Percentiles rank a stretch among this genome's conserved stretches.
Conservation (phyloP, 37 sponge, comb jelly and placozoan species). For the Beroe forskalii region DNA sequence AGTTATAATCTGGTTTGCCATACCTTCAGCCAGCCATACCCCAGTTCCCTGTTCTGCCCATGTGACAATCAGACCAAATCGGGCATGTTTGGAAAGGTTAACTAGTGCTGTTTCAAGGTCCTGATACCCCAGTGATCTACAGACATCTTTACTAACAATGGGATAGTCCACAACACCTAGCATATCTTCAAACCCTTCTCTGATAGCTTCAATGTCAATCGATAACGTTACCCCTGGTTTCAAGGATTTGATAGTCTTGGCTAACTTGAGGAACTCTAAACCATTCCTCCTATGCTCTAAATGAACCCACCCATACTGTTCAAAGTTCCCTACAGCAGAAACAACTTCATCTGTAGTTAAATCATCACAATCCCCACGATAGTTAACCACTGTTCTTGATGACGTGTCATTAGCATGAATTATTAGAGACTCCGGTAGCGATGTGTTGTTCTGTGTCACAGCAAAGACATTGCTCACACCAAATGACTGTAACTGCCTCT, state of each 20-base stretch:
- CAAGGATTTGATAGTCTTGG: not conserved
- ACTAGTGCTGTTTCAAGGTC: not conserved
- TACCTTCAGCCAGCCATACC: conserved; percentile 14
- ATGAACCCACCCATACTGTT: conserved; percentile 18
- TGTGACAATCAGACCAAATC: conserved; percentile 11
- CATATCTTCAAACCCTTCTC: conserved; percentile 21
- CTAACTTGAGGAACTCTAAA: not conserved
- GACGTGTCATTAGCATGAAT: not conserved
- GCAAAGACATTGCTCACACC: not conserved
- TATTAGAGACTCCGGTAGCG: conserved; percentile 20
- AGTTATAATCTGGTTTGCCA: not conserved
- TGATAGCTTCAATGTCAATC: conserved; percentile 25
- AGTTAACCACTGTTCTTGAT: conserved; percentile 15
- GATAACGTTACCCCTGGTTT: not conserved
- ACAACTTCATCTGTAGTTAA: not conserved
- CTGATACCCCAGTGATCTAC: not conserved
- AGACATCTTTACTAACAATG: conserved; percentile 50
- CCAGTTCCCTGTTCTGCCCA: conserved; percentile 50
- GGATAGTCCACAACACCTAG: conserved; percentile 39
- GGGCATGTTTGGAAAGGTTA: not conserved
- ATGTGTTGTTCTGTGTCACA: not conserved
- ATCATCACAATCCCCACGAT: conserved; percentile 17
- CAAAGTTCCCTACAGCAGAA: not conserved
- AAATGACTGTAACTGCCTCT: no score
- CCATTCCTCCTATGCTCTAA: conserved; percentile 54